These are phyloP conservation scores for Melanostigma gelatinosum DNA, from an alignment of 2,113 vertebrate genomes.

Conservation along the genomic window DNA sequence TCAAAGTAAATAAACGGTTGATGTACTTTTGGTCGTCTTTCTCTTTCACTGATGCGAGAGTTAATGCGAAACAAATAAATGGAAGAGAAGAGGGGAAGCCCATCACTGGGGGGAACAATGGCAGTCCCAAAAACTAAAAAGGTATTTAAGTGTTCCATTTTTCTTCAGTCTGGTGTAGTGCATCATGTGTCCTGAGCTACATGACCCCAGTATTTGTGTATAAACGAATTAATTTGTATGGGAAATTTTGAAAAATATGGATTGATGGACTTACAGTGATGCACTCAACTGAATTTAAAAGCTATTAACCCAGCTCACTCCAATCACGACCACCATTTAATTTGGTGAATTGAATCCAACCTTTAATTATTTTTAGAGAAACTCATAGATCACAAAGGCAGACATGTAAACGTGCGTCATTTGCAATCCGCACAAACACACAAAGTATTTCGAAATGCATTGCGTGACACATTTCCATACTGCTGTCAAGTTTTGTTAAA, in stretches of 20 bases:
- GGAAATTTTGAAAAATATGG: not conserved
- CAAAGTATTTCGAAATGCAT: too few relatives aligned
- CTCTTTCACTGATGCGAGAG: not conserved
- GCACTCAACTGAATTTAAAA: too few relatives aligned
- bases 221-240: not conserved
- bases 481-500: too few relatives aligned
- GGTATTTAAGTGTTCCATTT: not conserved
- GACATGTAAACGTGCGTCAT: too few relatives aligned
- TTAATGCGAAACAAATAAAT: not conserved
- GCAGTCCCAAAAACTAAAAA: not conserved
- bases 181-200: too few relatives aligned
- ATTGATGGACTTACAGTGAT: not conserved
- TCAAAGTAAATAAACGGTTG: slow-evolving; percentile 28
- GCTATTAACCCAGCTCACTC: not conserved
- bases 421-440: too few relatives aligned
- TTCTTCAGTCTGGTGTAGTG: not conserved
- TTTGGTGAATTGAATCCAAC: not conserved
- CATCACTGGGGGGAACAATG: not conserved
- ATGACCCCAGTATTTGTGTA: not conserved
- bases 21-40: not conserved
- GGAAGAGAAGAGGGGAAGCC: not conserved
- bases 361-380: not conserved
- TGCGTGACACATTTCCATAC: too few relatives aligned
- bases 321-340: not conserved
- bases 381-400: too few relatives aligned